Evolutionary conservation across 2,797 vertebrate genomes (phyloP).

Genomic region (Lates japonicus): DNA sequence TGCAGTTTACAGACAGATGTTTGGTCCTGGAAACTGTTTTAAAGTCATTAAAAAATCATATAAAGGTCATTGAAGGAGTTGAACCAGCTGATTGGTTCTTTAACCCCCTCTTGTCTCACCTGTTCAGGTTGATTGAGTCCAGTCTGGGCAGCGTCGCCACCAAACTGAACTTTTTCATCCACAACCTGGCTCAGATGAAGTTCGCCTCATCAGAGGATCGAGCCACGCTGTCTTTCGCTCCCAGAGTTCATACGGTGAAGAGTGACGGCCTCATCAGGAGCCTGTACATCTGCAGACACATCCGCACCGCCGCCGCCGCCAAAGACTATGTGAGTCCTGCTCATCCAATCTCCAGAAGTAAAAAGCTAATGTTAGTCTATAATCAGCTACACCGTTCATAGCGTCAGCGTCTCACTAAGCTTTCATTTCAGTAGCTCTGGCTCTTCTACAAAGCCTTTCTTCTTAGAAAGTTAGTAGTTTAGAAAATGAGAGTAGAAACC

Average conservation of each 20-base stretch:
- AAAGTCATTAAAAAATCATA: not conserved
- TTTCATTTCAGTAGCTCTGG: too few species aligned
- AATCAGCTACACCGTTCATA: too few species aligned
- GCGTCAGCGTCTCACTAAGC: too few species aligned
- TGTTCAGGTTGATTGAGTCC: slow-evolving; percentile 91
- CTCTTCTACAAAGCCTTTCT: too few species aligned
- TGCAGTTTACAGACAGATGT: not conserved
- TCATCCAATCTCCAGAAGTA: too few species aligned
- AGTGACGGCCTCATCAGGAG: slow-evolving; percentile 88
- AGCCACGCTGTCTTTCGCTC: slow-evolving; percentile 91
- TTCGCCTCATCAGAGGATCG: slow-evolving; percentile 91
- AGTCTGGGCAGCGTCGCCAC: slow-evolving; percentile 97
- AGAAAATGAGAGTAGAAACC: too few species aligned
- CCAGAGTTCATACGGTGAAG: slow-evolving; percentile 89
- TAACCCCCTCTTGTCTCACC: not conserved
- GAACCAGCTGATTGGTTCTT: not conserved
- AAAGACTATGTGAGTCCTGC: slow-evolving; percentile 92
- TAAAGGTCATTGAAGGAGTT: not conserved
- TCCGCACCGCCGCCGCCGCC: slow-evolving; percentile 89
- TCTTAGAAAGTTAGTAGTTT: too few species aligned
- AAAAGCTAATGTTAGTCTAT: too few species aligned
- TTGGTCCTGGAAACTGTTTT: too few species aligned
- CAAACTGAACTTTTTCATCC: slow-evolving; percentile 99
- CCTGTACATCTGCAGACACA: slow-evolving; percentile 91
- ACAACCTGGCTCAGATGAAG: slow-evolving; percentile 98